Conservation (phyloP, 2,797 vertebrate genomes). For the Echiichthys vipera region DNA sequence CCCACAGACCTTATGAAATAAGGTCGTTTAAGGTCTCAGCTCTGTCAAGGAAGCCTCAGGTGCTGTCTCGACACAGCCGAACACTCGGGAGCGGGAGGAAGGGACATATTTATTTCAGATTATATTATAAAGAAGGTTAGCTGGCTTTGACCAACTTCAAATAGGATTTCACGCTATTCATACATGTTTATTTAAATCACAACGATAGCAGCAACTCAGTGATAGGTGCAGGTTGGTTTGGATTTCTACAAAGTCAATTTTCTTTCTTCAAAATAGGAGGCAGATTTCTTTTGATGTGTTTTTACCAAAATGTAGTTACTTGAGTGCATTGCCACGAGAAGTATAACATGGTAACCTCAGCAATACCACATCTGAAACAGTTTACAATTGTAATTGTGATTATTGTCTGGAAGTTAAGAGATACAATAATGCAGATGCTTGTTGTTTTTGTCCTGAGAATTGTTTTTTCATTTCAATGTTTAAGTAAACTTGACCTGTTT, state of each 20-base stretch:
- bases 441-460: not conserved
- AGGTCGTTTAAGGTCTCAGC: conserved; percentile 3
- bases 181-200: conserved; percentile 33
- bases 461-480: too few relatives aligned
- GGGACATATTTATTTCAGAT: conserved; percentile 28
- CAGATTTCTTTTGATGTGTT: not conserved
- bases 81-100: conserved; percentile 12
- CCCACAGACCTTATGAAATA: conserved; percentile 1
- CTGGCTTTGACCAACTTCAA: conserved; percentile 30
- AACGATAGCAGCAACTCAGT: not conserved
- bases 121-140: conserved; percentile 28
- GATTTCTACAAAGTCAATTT: not conserved
- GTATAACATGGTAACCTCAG: too few relatives aligned
- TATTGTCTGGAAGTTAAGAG: not conserved
- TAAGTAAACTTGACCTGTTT: not conserved
- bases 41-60: conserved; percentile 41
- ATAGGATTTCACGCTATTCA: conserved; percentile 29
- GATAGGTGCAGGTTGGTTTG: conserved; percentile 1
- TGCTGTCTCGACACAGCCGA: conserved; percentile 21
- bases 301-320: too few relatives aligned
- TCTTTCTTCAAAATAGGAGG: not conserved
- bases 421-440: not conserved
- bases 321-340: too few relatives aligned
- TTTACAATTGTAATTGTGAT: not conserved
- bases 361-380: not conserved